Percentiles rank a stretch among this genome's conserved stretches.
These are phyloP conservation scores for Nesogale talazaci DNA, from an alignment of 2,113 vertebrate species.

Conservation along the genomic window DNA sequence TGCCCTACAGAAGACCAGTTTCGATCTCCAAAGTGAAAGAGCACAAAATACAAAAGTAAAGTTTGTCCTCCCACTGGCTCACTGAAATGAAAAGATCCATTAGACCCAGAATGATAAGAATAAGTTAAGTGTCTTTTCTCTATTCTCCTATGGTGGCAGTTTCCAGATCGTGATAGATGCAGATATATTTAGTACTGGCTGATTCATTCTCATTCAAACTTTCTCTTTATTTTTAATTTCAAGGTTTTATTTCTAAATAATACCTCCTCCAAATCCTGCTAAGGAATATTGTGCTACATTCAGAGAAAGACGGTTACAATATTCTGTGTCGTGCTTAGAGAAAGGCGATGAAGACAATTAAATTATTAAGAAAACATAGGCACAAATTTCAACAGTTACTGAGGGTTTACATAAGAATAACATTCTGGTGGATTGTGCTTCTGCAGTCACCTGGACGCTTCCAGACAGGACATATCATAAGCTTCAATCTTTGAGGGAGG, in stretches of 20 bases:
- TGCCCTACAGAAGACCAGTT: slow-evolving; percentile 50
- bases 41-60: slow-evolving; percentile 70
- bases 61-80: slow-evolving; percentile 65
- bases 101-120: slow-evolving; percentile 70
- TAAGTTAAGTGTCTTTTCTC: slow-evolving; percentile 64
- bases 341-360: slow-evolving; percentile 37
- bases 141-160: slow-evolving; percentile 8
- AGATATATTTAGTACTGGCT: slow-evolving; percentile 66
- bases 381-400: slow-evolving; percentile 16
- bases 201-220: slow-evolving; percentile 74
- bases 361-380: slow-evolving; percentile 58
- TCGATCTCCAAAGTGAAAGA: slow-evolving; percentile 64
- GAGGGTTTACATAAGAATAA: slow-evolving; percentile 7
- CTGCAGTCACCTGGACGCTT: neutral
- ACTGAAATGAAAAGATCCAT: slow-evolving; percentile 69
- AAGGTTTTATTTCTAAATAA: slow-evolving; percentile 66
- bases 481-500: neutral
- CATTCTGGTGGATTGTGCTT: neutral
- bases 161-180: slow-evolving; percentile 56
- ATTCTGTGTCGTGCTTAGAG: neutral
- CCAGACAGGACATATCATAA: neutral
- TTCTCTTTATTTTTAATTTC: slow-evolving; percentile 68
- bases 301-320: no score
- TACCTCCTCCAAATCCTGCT: slow-evolving; percentile 59
- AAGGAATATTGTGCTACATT: slow-evolving; percentile 62